phyloP scores from a whole-genome alignment of 2,888 invertebrate species.

The Chymomyza procnemis region DNA sequence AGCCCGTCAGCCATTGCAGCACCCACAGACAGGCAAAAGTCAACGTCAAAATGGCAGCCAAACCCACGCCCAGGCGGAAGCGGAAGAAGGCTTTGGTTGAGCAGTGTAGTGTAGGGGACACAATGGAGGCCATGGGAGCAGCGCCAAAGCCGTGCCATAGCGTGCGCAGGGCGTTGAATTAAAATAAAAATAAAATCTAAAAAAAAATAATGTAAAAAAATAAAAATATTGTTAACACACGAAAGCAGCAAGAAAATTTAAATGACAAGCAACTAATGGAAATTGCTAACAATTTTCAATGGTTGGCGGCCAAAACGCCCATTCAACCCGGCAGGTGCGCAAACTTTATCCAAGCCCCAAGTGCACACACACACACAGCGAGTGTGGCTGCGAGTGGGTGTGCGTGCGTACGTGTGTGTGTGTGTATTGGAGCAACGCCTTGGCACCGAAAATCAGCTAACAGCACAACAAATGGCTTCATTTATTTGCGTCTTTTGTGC shows the following conservation, averaged over 20 bases:
- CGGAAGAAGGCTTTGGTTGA: conserved; percentile 13
- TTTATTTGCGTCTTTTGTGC: conserved; percentile 72
- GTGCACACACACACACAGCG: not conserved
- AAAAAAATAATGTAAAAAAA: conserved; percentile 8
- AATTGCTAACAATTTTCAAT: conserved; percentile 68
- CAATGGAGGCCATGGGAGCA: not conserved
- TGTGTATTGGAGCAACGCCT: conserved; percentile 20
- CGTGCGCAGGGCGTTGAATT: conserved; percentile 43
- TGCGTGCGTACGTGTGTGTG: not conserved
- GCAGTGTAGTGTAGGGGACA: not conserved
- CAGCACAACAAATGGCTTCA: conserved; percentile 72
- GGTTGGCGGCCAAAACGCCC: conserved; percentile 26
- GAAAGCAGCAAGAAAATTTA: conserved; percentile 53
- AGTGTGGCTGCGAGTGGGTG: not conserved
- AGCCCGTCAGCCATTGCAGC: not conserved
- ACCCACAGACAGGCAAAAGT: not conserved
- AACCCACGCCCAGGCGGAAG: conserved; percentile 5
- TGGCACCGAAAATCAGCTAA: conserved; percentile 66
- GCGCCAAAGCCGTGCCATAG: not conserved
- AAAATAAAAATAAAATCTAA: conserved; percentile 26
- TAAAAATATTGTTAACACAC: conserved; percentile 38
- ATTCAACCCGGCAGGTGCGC: conserved; percentile 27
- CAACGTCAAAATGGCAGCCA: conserved; percentile 17
- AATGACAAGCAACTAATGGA: conserved; percentile 74
- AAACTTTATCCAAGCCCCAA: conserved; percentile 9